A percentile compares a stretch with the other conserved stretches of the same genome.
These are phyloP conservation scores for Agelastica alni DNA, from an alignment of 2,888 invertebrate species.

Conservation along the genomic window DNA sequence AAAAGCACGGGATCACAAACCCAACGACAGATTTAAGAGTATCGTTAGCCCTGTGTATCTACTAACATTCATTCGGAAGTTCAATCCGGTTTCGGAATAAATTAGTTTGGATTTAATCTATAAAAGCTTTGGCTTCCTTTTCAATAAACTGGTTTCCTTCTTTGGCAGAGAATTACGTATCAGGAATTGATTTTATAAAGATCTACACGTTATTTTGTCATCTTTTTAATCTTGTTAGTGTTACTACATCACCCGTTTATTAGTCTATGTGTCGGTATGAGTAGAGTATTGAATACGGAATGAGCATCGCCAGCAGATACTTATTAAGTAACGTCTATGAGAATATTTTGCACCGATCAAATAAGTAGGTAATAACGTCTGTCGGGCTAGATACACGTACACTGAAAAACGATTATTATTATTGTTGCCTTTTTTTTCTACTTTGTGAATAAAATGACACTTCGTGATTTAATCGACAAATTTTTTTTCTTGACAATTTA, in stretches of 20 bases:
- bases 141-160: slow-evolving; percentile 42
- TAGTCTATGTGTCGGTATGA: slow-evolving; percentile 6
- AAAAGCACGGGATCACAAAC: slow-evolving; percentile 31
- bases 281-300: neutral
- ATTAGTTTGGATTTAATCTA: slow-evolving; percentile 49
- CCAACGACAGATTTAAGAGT: slow-evolving; percentile 51
- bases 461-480: too few relatives aligned
- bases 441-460: too few relatives aligned
- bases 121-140: slow-evolving; percentile 37
- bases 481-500: too few relatives aligned
- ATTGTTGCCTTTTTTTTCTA: too few relatives aligned
- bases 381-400: too few relatives aligned
- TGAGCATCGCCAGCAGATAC: neutral
- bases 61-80: slow-evolving; percentile 52
- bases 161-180: slow-evolving; percentile 35
- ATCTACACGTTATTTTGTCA: slow-evolving; percentile 27
- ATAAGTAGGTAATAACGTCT: too few relatives aligned
- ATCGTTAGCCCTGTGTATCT: slow-evolving; percentile 52
- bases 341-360: too few relatives aligned
- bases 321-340: too few relatives aligned
- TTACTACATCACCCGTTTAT: slow-evolving; percentile 15
- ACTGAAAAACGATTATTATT: too few relatives aligned
- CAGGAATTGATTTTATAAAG: slow-evolving; percentile 29
- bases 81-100: slow-evolving; percentile 50
- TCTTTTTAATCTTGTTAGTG: slow-evolving; percentile 17